Evolutionary conservation across 1,140 invertebrate species (phyloP).

Genomic region (Sitophilus oryzae): DNA sequence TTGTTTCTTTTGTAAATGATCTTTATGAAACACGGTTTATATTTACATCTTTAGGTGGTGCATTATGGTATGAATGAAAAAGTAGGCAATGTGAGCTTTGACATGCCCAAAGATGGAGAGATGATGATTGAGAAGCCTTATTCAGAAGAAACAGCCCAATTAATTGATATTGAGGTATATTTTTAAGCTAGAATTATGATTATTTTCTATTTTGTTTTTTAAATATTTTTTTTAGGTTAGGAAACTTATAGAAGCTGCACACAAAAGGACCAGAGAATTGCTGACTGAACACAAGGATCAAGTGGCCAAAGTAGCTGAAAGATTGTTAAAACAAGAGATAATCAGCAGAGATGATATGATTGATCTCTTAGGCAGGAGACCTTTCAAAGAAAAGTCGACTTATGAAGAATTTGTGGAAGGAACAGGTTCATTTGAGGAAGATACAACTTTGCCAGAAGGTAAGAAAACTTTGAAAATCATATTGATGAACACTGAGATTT

Average conservation of each 20-base stretch:
- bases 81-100: conserved; percentile 95
- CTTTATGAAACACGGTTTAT: background rate
- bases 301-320: conserved; percentile 90
- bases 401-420: conserved; percentile 99
- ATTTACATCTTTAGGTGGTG: conserved; percentile 45
- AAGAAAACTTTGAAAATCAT: background rate
- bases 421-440: conserved; percentile 96
- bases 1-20: background rate
- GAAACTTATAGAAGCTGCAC: conserved; percentile 73
- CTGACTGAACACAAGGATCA: conserved; percentile 81
- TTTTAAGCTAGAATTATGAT: background rate
- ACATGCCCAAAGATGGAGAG: conserved; percentile 87
- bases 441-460: conserved; percentile 91
- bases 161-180: conserved; percentile 81
- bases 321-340: conserved; percentile 91
- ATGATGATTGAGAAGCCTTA: conserved; percentile 96
- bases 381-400: conserved; percentile 98
- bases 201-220: background rate
- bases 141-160: conserved; percentile 92
- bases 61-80: conserved; percentile 98
- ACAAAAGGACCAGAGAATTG: conserved; percentile 73
- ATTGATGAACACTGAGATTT: background rate
- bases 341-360: conserved; percentile 97
- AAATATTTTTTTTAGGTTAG: conserved; percentile 54
- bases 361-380: conserved; percentile 86